Percentiles rank a stretch among this genome's conserved stretches.
phyloP scores from a whole-genome alignment of 2,888 invertebrate species.

The Unio pictorum region DNA sequence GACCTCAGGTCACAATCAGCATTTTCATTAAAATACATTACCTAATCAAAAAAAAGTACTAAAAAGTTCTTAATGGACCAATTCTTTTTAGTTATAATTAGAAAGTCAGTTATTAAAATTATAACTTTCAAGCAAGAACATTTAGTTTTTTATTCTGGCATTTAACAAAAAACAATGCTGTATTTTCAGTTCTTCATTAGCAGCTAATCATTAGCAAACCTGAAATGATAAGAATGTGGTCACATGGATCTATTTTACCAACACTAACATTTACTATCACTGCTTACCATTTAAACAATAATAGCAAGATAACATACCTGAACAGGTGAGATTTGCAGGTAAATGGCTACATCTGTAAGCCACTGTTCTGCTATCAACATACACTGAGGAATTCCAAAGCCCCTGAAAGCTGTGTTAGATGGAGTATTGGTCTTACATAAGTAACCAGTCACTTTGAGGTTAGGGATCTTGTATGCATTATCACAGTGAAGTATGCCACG shows the following conservation, averaged over 20 bases:
- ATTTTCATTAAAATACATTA: too few species aligned
- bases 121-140: too few species aligned
- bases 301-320: constrained; percentile 73
- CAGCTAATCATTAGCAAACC: too few species aligned
- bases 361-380: constrained; percentile 42
- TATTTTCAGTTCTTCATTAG: too few species aligned
- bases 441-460: constrained; percentile 79
- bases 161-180: too few species aligned
- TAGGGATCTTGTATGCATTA: constrained; percentile 81
- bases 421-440: constrained; percentile 89
- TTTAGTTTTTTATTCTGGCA: too few species aligned
- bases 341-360: constrained; percentile 74
- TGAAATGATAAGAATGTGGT: too few species aligned
- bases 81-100: too few species aligned
- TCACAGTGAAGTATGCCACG: constrained; percentile 77
- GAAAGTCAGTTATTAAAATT: too few species aligned
- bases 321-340: constrained; percentile 78
- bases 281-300: constrained; percentile 37
- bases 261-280: background rate
- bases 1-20: too few species aligned
- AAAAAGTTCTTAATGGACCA: too few species aligned
- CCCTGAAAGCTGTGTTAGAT: constrained; percentile 91
- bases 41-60: too few species aligned
- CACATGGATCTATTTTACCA: background rate
- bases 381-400: constrained; percentile 56